These are phyloP conservation scores for Solea solea DNA, from an alignment of 2,113 vertebrate species.

Conservation along the genomic window DNA sequence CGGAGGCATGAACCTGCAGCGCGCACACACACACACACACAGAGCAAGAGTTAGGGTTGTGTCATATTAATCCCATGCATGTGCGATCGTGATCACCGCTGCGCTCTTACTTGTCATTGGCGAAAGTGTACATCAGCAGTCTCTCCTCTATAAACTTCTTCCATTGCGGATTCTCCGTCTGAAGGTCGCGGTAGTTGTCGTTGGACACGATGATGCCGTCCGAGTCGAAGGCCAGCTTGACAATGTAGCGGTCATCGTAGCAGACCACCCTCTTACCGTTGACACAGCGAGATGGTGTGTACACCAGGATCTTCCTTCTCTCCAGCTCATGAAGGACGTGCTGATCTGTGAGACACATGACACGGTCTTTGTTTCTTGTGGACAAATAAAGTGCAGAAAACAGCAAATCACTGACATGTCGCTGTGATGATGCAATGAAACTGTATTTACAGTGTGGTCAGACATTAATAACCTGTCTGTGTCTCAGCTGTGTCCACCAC, in stretches of 20 bases:
- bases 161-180: conserved; percentile 90
- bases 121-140: conserved; percentile 93
- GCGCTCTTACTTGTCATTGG: conserved; percentile 86
- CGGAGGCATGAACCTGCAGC: conserved; percentile 91
- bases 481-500: no score
- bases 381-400: no score
- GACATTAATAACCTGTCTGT: no score
- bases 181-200: conserved; percentile 92
- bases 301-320: conserved; percentile 86
- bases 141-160: conserved; percentile 93
- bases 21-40: background rate
- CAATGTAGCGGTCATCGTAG: conserved; percentile 91
- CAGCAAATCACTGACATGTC: no score
- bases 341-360: conserved; percentile 79
- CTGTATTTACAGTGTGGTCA: no score
- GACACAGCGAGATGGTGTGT: conserved; percentile 88
- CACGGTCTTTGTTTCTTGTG: background rate
- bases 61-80: background rate
- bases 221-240: conserved; percentile 86
- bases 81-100: no score
- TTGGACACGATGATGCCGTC: conserved; percentile 93
- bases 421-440: no score
- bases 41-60: background rate
- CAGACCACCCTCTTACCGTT: conserved; percentile 90
- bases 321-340: conserved; percentile 88